Evolutionary conservation across 2,888 invertebrate species (phyloP).

Genomic region (Villa cingulata): DNA sequence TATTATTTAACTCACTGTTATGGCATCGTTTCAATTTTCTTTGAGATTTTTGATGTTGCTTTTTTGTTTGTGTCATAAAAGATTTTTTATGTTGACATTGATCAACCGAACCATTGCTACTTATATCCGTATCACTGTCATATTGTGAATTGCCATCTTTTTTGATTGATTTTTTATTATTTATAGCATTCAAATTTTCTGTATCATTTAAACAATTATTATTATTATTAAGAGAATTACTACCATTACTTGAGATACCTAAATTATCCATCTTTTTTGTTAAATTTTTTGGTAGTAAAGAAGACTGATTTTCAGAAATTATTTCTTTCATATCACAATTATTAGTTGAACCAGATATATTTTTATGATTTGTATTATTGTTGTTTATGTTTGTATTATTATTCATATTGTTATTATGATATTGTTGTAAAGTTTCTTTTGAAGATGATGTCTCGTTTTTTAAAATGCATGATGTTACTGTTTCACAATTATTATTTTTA

Average conservation of each 20-base stretch:
- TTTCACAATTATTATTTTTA: not conserved
- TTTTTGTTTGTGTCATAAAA: not conserved
- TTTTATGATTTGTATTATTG: constrained; percentile 1
- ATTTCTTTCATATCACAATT: not conserved
- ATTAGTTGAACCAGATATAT: not conserved
- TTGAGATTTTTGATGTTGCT: not conserved
- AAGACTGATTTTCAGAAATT: not conserved
- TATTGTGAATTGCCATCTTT: not conserved
- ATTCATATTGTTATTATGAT: not conserved
- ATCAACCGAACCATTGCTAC: constrained; percentile 31
- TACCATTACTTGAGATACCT: not conserved
- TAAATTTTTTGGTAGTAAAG: not conserved
- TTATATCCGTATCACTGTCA: constrained; percentile 33
- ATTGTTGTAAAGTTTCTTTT: not conserved
- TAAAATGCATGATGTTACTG: not conserved
- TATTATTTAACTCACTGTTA: no score
- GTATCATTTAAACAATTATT: no score
- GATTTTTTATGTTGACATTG: constrained; percentile 6
- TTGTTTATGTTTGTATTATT: not conserved
- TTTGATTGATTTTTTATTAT: no score
- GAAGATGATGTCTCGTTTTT: not conserved
- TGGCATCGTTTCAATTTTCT: constrained; percentile 1
- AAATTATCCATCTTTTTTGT: not conserved
- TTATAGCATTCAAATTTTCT: not conserved
- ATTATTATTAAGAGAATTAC: not conserved